These are phyloP conservation scores for Palaemon carinicauda DNA, from an alignment of 1,140 invertebrate genomes.

Conservation along the genomic window DNA sequence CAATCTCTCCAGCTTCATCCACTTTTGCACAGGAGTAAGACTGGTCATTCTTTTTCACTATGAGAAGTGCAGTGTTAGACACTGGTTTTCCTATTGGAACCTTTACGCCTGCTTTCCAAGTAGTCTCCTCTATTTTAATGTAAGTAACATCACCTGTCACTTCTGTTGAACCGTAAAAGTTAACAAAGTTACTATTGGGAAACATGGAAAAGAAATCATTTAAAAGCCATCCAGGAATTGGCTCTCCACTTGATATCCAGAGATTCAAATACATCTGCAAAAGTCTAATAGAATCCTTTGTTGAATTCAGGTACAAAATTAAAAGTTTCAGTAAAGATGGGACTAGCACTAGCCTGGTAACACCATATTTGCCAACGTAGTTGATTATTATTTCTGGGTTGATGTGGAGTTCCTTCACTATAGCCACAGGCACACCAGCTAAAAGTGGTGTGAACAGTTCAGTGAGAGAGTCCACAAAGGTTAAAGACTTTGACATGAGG, in stretches of 20 bases:
- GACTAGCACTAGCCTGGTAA: slow-evolving; percentile 39
- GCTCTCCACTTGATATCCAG: slow-evolving; percentile 45
- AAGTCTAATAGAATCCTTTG: slow-evolving; percentile 22
- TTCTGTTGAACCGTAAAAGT: slow-evolving; percentile 45
- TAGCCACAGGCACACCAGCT: slow-evolving; percentile 26
- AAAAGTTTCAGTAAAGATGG: slow-evolving; percentile 44
- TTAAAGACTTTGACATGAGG: slow-evolving; percentile 52
- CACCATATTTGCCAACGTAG: slow-evolving; percentile 29
- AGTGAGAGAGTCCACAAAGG: slow-evolving; percentile 48
- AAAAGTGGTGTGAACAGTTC: slow-evolving; percentile 37
- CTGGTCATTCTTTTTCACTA: background rate
- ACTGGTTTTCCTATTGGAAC: slow-evolving; percentile 40
- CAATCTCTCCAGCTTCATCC: slow-evolving; percentile 29
- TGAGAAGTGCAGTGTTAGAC: slow-evolving; percentile 29
- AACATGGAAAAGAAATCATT: slow-evolving; percentile 50
- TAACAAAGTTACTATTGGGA: slow-evolving; percentile 27
- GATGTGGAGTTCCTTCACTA: slow-evolving; percentile 22
- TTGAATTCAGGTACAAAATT: slow-evolving; percentile 46
- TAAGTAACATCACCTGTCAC: slow-evolving; percentile 42
- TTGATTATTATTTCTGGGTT: slow-evolving; percentile 44
- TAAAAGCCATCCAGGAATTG: slow-evolving; percentile 31
- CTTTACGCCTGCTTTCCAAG: slow-evolving; percentile 30
- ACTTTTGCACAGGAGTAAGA: background rate
- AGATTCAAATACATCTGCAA: slow-evolving; percentile 21
- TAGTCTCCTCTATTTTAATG: slow-evolving; percentile 10